These are phyloP conservation scores for Misgurnus mizolepis DNA, from an alignment of 2,113 vertebrate genomes.

Conservation along the genomic window DNA sequence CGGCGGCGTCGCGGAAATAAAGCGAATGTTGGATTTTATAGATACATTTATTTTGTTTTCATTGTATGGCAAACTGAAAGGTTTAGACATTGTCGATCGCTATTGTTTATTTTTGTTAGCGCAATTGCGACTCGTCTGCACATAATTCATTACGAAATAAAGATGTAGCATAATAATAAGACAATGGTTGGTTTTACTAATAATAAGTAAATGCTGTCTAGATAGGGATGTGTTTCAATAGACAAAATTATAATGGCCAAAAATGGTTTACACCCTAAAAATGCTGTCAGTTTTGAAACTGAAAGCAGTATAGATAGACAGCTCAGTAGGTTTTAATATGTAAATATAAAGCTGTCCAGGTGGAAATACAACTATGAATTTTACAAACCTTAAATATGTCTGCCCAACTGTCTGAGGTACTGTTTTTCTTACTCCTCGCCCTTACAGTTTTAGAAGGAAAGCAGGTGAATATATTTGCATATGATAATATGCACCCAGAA, in stretches of 20 bases:
- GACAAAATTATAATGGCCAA: too few relatives aligned
- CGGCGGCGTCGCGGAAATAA: background rate
- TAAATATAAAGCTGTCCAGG: too few relatives aligned
- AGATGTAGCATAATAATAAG: background rate
- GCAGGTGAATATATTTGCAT: slow-evolving; percentile 21
- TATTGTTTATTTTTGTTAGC: slow-evolving; percentile 8
- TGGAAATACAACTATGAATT: background rate
- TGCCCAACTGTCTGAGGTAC: background rate
- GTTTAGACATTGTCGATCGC: background rate
- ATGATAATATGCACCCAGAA: slow-evolving; percentile 9
- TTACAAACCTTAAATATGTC: background rate
- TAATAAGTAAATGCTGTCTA: too few relatives aligned
- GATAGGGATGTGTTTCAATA: too few relatives aligned
- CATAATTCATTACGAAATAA: background rate
- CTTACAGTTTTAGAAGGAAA: background rate
- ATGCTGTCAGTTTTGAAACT: too few relatives aligned
- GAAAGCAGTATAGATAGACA: background rate
- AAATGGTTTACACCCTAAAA: too few relatives aligned
- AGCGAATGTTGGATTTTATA: background rate
- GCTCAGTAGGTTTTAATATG: background rate
- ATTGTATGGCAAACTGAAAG: background rate
- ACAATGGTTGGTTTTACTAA: too few relatives aligned
- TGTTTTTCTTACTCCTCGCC: background rate
- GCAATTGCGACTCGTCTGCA: slow-evolving; percentile 19
- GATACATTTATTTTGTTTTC: background rate